Percentiles rank a stretch among this genome's conserved stretches.
These are phyloP conservation scores for Myrmecophaga tridactyla DNA, from an alignment of 2,113 vertebrate species.

Conservation along the genomic window DNA sequence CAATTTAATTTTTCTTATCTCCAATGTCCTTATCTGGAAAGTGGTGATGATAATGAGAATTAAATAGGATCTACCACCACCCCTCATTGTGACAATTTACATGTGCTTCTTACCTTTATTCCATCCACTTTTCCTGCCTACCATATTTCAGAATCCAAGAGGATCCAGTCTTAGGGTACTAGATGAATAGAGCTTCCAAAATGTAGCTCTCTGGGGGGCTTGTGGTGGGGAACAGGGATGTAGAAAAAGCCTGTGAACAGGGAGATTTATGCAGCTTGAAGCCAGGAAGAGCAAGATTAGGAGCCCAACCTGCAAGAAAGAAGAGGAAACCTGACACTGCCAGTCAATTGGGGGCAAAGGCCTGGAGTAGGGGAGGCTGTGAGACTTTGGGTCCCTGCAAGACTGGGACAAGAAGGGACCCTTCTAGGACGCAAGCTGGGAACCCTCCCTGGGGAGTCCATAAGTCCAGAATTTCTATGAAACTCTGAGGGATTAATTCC, in stretches of 20 bases:
- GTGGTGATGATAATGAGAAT: not conserved
- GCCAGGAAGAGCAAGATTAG: not conserved
- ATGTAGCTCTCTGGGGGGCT: not conserved
- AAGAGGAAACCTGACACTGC: not conserved
- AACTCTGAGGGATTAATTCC: not conserved
- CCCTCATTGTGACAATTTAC: not conserved
- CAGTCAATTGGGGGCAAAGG: not conserved
- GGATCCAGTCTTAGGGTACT: not conserved
- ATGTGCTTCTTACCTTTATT: not conserved
- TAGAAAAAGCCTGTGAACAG: not conserved
- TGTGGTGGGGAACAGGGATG: not conserved
- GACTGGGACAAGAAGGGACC: not conserved
- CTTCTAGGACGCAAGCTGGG: not conserved
- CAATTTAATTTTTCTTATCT: constrained; percentile 11
- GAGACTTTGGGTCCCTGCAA: not conserved
- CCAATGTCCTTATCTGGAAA: not conserved
- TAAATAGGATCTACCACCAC: not conserved
- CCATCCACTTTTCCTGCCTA: not conserved
- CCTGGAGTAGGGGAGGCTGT: not conserved
- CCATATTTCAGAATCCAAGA: not conserved
- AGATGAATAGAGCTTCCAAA: not conserved
- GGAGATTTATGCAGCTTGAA: not conserved
- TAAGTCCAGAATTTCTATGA: not conserved
- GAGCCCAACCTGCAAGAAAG: not conserved
- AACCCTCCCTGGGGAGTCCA: fast-evolving